Percentiles rank a stretch among this genome's conserved stretches.
phyloP scores from a whole-genome alignment of 2,888 invertebrate species.

The Heteromyza rotundicornis region DNA sequence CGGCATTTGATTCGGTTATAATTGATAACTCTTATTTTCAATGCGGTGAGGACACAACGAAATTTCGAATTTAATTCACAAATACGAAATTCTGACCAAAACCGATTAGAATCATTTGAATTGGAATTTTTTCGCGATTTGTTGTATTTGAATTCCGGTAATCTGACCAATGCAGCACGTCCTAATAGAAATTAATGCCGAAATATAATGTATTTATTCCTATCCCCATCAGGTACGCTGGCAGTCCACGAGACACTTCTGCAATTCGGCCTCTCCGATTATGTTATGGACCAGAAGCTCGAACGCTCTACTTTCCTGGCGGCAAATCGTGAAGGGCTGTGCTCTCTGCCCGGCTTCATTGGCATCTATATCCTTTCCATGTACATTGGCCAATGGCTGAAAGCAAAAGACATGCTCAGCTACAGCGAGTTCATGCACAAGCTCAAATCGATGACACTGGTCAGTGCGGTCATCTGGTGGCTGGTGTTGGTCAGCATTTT shows the following conservation, averaged over 20 bases:
- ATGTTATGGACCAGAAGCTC: slow-evolving; percentile 69
- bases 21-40: too few species aligned
- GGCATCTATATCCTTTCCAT: slow-evolving; percentile 81
- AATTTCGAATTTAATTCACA: too few species aligned
- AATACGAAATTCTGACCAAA: too few species aligned
- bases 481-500: slow-evolving; percentile 64
- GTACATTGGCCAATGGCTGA: slow-evolving; percentile 67
- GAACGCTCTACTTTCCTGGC: slow-evolving; percentile 68
- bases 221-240: slow-evolving; percentile 66
- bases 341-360: slow-evolving; percentile 84
- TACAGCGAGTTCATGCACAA: slow-evolving; percentile 42
- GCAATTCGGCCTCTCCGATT: slow-evolving; percentile 70
- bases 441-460: slow-evolving; percentile 38
- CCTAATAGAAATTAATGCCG: too few species aligned
- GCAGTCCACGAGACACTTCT: slow-evolving; percentile 72
- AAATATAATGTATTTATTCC: too few species aligned
- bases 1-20: neutral
- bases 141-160: too few species aligned
- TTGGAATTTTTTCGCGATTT: too few species aligned
- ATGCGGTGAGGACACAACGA: too few species aligned
- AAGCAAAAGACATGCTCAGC: slow-evolving; percentile 44
- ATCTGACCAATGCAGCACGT: too few species aligned
- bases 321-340: slow-evolving; percentile 92
- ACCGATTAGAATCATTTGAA: too few species aligned
- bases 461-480: slow-evolving; percentile 60